Evolutionary conservation across 2,888 invertebrate genomes (phyloP).

Genomic region (Drosophila mayaguana): DNA sequence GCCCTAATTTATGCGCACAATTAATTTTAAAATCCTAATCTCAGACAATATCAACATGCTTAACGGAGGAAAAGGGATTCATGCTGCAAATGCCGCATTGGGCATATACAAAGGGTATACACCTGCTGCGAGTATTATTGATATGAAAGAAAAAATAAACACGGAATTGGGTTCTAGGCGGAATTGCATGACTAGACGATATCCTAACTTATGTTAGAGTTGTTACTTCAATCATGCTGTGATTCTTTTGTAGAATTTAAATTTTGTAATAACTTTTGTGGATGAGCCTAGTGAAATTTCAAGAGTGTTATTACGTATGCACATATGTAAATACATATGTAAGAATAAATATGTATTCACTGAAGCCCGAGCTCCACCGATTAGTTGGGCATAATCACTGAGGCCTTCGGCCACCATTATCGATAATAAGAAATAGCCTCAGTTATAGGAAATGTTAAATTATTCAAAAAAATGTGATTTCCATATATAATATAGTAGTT

Average conservation of each 20-base stretch:
- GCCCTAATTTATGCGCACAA: conserved; percentile 75
- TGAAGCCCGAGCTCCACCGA: too few relatives aligned
- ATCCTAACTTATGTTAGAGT: neutral
- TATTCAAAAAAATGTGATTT: too few relatives aligned
- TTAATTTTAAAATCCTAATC: conserved; percentile 79
- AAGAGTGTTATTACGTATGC: too few relatives aligned
- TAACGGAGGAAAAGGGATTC: conserved; percentile 28
- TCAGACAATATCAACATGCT: conserved; percentile 59
- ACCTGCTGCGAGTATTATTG: conserved; percentile 42
- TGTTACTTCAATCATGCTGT: neutral
- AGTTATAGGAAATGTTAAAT: too few relatives aligned
- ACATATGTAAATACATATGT: too few relatives aligned
- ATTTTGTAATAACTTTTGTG: neutral
- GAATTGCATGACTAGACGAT: neutral
- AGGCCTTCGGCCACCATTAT: too few relatives aligned
- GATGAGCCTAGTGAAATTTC: neutral
- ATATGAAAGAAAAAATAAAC: conserved; percentile 2
- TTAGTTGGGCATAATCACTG: too few relatives aligned
- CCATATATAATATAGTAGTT: too few relatives aligned
- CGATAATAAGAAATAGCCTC: too few relatives aligned
- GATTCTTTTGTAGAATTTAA: neutral
- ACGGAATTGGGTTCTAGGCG: neutral
- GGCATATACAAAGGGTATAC: conserved; percentile 21
- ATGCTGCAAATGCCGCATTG: conserved; percentile 35
- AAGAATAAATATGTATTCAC: too few relatives aligned